Base-by-base conservation (phyloP, 1,140 invertebrate genomes). In the Gonatopus flavifemur region DNA sequence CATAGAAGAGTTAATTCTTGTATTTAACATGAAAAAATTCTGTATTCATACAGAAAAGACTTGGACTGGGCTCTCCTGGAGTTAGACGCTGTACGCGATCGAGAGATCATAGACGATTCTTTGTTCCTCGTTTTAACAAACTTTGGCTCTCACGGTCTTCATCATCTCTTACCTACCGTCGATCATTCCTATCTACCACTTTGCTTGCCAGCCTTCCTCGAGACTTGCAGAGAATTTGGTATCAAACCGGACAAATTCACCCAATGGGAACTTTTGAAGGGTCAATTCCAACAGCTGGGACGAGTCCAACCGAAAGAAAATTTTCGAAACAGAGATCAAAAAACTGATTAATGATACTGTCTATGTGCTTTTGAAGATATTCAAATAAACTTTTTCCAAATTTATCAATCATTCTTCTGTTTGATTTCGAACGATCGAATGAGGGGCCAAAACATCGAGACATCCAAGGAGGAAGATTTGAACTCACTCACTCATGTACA, bases 111-210 rank as follows among this genome's bases (percentile, higher is more conserved):
- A n/a, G 86, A 84, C 18, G 80, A 82, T 1, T 86, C 79, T n/a
- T 71, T 84, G 20, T 86, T 90, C 57, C 70, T 89, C 24, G 82
- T 83, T 0, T 58, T 91, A 20, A 86, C 85, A 0, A 81, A 84
- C 52, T 93, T 90, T 55, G 91, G 90, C 7, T 84, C 88, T 28
- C 91, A 94, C 67, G 76, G 78, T 1, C 72, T 93, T 1, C 91
- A 94, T 66, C 91, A 93, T 77, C 74, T 94, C 1, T 85, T 93
- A 55, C 91, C 91, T 0, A 90, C 89, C 0, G 62, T 93, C 12
- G 90, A 93, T 64, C 89, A 92, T 59, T 83, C 82, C 0, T 82
- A 86, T 39, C 70, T 93, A 16, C 74, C 81, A 2, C 69, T 83
- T n/a, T 76, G 91, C 9, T 80, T 86, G 57, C 83, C 85, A 0